Percentiles rank a stretch among this genome's conserved stretches.
These are phyloP conservation scores for Pterostichus madidus DNA, from an alignment of 2,888 invertebrate genomes.

Conservation along the genomic window DNA sequence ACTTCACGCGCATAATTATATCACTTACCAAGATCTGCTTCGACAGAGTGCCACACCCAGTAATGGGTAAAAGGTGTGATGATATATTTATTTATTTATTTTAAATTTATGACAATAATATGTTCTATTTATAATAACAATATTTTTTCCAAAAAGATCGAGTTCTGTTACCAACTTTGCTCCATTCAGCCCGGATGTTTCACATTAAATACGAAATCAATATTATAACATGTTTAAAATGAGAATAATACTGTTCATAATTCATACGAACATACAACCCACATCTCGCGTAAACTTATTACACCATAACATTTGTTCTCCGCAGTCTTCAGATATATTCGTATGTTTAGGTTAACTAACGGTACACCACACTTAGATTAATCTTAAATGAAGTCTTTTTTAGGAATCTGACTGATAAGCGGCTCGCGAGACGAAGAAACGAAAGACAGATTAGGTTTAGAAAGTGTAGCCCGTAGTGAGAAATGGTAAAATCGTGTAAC, in stretches of 20 bases:
- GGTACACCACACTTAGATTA: constrained; percentile 9
- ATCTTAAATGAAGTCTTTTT: constrained; percentile 32
- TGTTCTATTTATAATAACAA: too few species aligned
- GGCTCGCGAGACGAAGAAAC: constrained; percentile 8
- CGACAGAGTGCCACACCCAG: too few species aligned
- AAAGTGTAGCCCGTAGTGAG: constrained; percentile 35
- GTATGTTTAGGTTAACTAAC: constrained; percentile 41
- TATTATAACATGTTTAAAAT: too few species aligned
- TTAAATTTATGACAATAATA: too few species aligned
- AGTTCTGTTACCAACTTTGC: too few species aligned
- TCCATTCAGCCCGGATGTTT: too few species aligned
- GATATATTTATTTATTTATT: too few species aligned
- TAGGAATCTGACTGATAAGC: constrained; percentile 14
- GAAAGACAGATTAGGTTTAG: constrained; percentile 36
- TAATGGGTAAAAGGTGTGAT: too few species aligned
- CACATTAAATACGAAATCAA: too few species aligned
- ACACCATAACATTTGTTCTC: constrained; percentile 21
- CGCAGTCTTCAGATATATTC: background rate
- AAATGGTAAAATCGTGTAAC: constrained; percentile 46
- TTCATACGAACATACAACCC: constrained; percentile 7
- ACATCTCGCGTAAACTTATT: constrained; percentile 3
- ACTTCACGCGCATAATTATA: too few species aligned
- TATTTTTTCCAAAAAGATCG: too few species aligned
- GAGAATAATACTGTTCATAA: background rate
- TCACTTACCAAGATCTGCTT: too few species aligned